Base-by-base conservation (phyloP, 1,140 invertebrate genomes). In the Augochlora pura region DNA sequence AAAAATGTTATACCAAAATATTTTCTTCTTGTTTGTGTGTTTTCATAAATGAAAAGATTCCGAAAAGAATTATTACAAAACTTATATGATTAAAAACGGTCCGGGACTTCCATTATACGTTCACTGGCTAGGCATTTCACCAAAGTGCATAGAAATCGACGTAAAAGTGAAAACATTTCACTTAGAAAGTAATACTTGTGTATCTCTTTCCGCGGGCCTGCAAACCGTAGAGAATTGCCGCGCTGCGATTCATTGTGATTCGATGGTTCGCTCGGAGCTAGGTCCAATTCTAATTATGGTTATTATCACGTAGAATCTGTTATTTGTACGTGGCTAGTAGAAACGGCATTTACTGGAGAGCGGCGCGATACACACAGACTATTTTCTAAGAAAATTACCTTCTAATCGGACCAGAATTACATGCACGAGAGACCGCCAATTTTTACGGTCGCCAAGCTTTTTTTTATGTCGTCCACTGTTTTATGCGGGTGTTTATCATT, bases 121-220 rank as follows among this genome's bases (percentile, higher is more conserved):
- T 18, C 65, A 23, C 42, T 21, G 60, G 42, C 12, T 42, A 25
- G 7, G 42, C 70, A 57, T 79, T 79, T 79, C 77, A 59, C 39
- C 52, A 60, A 74, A 79, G 52, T 66, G 39, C 39, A 73, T 73
- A 81, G 79, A 84, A 84, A 84, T 67, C 69, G 39, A 60, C 39
- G 72, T 84, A 83, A 85, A 80, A 85, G 81, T 80, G 83, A 85
- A 85, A 83, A 83, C 76, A 84, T 81, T 85, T 82, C 81, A 82
- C 81, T 85, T 82, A 82, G 83, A 85, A 85, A 83, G 83, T 76
- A 25, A 76, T 77, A 82, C 46, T 73, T 63, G 70, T 67, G 70
- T 77, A 81, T 84, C 62, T 72, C 42, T 62, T 68, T 70, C 42
- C 68, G 25, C 49, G 27, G 27, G 32, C 39, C 46, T 60, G 65